Evolutionary conservation across 53 echinoderm and acorn worm species (phyloP).

Genomic region (Hippasteria phrygiana): DNA sequence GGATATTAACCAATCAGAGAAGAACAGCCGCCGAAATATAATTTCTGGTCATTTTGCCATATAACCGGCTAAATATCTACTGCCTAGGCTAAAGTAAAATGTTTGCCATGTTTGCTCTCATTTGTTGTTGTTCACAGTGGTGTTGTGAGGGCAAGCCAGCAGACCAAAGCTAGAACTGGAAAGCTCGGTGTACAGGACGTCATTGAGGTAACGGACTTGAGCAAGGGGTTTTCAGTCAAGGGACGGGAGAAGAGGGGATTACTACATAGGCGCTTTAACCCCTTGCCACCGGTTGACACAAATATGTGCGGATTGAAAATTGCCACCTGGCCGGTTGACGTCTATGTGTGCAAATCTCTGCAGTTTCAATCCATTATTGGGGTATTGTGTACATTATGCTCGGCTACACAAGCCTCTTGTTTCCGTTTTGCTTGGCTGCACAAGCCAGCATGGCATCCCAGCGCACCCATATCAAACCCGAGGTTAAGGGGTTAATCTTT

Average conservation of each 20-base stretch:
- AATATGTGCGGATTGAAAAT: too few relatives aligned
- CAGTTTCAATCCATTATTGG: too few relatives aligned
- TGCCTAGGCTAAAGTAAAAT: neutral
- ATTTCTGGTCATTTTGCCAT: neutral
- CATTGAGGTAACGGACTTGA: constrained; percentile 53
- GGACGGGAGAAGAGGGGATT: neutral
- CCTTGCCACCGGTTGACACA: neutral
- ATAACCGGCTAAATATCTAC: neutral
- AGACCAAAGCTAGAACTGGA: constrained; percentile 15
- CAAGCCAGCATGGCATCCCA: too few relatives aligned
- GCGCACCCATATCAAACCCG: too few relatives aligned
- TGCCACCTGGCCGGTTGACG: too few relatives aligned
- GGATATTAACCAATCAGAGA: too few relatives aligned
- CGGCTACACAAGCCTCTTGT: too few relatives aligned
- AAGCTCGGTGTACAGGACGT: constrained; percentile 73
- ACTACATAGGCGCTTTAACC: neutral
- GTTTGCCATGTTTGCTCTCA: neutral
- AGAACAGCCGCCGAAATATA: neutral
- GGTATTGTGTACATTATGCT: too few relatives aligned
- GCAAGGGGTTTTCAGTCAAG: too few relatives aligned
- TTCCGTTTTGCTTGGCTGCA: too few relatives aligned
- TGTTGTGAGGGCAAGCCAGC: constrained; percentile 59
- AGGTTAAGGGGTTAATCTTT: neutral
- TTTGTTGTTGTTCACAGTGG: constrained; percentile 56
- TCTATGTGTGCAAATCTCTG: too few relatives aligned